Conservation (phyloP, 2,888 invertebrate species). For the Chaitophorus viminalis region DNA sequence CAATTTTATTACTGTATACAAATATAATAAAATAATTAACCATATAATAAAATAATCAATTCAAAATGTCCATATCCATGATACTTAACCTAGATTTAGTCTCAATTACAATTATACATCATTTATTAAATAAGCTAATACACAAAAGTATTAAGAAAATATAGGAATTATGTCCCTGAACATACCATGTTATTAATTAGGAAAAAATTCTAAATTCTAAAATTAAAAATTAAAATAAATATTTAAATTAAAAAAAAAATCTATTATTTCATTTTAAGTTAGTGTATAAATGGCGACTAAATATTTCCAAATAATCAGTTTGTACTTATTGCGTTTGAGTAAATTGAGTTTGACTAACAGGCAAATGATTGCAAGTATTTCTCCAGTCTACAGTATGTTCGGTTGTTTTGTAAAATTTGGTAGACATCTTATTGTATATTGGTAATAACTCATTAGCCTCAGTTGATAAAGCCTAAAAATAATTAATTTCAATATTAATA, state of each 20-base stretch:
- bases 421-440: conserved; percentile 95
- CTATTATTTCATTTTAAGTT: not conserved
- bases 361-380: conserved; percentile 48
- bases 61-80: conserved; percentile 11
- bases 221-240: conserved; percentile 26
- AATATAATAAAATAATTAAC: not conserved
- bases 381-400: conserved; percentile 89
- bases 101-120: conserved; percentile 25
- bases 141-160: conserved; percentile 15
- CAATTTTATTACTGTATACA: not conserved
- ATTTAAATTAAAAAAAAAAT: conserved; percentile 21
- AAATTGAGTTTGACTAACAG: conserved; percentile 1
- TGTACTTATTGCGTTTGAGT: conserved; percentile 39
- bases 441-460: conserved; percentile 98
- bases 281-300: conserved; percentile 28
- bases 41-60: not conserved
- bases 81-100: conserved; percentile 17
- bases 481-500: not conserved
- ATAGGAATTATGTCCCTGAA: not conserved
- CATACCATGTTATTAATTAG: not conserved
- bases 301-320: conserved; percentile 11
- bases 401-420: conserved; percentile 85
- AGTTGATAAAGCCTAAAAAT: conserved; percentile 69
- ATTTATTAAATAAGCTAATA: conserved; percentile 14
- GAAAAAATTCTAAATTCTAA: conserved; percentile 2